Base-by-base conservation (phyloP, 2,888 invertebrate genomes). In the Lasioglossum calceatum region DNA sequence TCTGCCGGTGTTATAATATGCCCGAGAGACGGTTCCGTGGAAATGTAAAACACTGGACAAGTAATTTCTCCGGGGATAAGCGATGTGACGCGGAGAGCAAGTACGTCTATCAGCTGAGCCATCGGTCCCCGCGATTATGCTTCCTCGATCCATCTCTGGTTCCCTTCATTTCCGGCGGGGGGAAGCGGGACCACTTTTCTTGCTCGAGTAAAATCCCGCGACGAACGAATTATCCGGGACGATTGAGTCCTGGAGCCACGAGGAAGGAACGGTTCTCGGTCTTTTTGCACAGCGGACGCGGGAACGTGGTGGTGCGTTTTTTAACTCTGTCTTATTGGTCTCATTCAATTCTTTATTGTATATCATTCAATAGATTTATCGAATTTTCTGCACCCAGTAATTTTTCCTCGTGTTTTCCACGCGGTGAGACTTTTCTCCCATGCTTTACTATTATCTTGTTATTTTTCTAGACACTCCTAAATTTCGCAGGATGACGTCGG, bases 161-260 rank as follows among this genome's bases (percentile, higher is more conserved):
- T 39, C 77, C 67, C 72, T 89, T 81, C 58, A 83, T 88, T 86
- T 83, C 86, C 85, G 87, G 77, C 79, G 64, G 42, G 61, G 76
- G 81, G 83, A 86, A 86, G 81, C 87, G 87, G 85, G 79, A 77
- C 79, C 75, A 82, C 82, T 81, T 87, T 87, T 81, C 87, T 89
- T 89, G 64, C 77, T 80, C 82, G 73, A 86, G 70, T 79, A 73
- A 85, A 89, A 89, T 88, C 82, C 84, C 77, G 75, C 64, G 72
- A 78, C 86, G 86, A 91, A 91, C 89, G 88, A 89, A 92, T 90
- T 90, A 91, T 90, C 87, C 84, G 50, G 76, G 58, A 81, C 84
- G 88, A 91, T 90, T 84, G 88, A 90, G 82, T 79, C 78, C 58
- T n/a, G 71, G 71, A 58, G 70, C 36, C 12, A 14, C 54, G 70